These are phyloP conservation scores for Ladona fulva DNA, from an alignment of 1,140 invertebrate species.

Conservation along the genomic window DNA sequence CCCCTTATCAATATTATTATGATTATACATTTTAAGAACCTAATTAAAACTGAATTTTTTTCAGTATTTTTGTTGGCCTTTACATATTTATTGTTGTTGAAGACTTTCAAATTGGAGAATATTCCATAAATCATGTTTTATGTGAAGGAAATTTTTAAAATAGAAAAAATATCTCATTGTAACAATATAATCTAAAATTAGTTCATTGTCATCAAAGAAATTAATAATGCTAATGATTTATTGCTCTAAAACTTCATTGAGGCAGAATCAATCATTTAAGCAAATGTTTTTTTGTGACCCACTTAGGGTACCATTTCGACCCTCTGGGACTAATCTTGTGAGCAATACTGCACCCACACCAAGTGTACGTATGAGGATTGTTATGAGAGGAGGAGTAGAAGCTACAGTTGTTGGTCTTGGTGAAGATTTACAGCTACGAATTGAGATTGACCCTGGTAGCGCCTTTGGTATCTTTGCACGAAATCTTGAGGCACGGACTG, in stretches of 20 bases:
- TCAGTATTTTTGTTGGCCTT: too few relatives aligned
- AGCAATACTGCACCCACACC: conserved; percentile 45
- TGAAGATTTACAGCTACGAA: conserved; percentile 39
- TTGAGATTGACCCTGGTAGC: conserved; percentile 39
- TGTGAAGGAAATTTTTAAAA: too few relatives aligned
- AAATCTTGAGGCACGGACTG: conserved; percentile 42
- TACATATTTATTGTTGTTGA: too few relatives aligned
- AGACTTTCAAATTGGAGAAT: too few relatives aligned
- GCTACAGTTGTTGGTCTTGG: conserved; percentile 40
- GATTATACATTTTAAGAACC: too few relatives aligned
- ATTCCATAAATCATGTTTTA: too few relatives aligned
- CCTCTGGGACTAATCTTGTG: conserved; percentile 35
- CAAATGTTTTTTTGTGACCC: background rate
- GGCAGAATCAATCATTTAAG: background rate
- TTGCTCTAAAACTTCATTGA: background rate
- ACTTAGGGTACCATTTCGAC: conserved; percentile 32
- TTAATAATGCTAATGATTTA: too few relatives aligned
- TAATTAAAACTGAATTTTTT: too few relatives aligned
- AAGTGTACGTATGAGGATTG: conserved; percentile 40
- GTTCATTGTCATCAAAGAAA: too few relatives aligned
- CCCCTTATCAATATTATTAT: too few relatives aligned
- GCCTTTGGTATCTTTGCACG: conserved; percentile 44
- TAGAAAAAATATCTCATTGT: too few relatives aligned
- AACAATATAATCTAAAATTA: too few relatives aligned
- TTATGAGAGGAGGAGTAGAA: conserved; percentile 37